Evolutionary conservation across 2,797 vertebrate species (phyloP), one percentile per base, ranked within the genome.

Genomic region (Orientallactaga sibirica): DNA sequence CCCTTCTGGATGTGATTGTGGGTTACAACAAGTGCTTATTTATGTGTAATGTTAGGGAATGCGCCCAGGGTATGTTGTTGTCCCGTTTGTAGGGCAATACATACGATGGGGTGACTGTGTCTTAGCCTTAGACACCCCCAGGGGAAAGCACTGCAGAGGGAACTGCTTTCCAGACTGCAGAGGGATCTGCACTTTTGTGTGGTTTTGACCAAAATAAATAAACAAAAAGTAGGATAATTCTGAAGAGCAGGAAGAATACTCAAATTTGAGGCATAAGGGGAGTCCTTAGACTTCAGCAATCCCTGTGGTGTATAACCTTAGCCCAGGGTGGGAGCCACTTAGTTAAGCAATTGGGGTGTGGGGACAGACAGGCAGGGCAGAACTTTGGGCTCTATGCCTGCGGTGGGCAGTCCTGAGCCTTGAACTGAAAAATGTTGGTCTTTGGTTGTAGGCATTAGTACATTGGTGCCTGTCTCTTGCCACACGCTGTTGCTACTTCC

Each of bases 141-240:
- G n/a, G 48, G 92, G 62, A 62, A 64, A 20, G 48, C 76, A 16
- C 61, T 91, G 92, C 94, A 70, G 55, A 67, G 86, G 78, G 94
- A 91, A 76, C 94, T 90, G 93, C 61, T 93, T 84, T 97, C 93
- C 91, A 73, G 62, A 92, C 87, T 64, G 41, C 27, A 5, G 73
- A 80, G 10, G 2, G 55, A 80, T 92, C 96, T 96, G 91, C 97
- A 95, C 94, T 98, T 97, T 95, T 16, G 93, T 96, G 91, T 78
- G 90, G 93, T 88, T 96, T 64, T 96, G 96, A 96, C 96, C 96
- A 95, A 96, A 94, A 97, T 77, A 48, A 22, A 76, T 58, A 20
- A 66, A 25, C 12, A 8, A 62, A 52, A 11, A 14, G n/a, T 14
- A 29, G 20, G 7, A 52, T 33, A 29, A 4, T 83, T 37, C 62